Evolutionary conservation across 2,113 vertebrate species (phyloP).

Genomic region (Lanius collurio): DNA sequence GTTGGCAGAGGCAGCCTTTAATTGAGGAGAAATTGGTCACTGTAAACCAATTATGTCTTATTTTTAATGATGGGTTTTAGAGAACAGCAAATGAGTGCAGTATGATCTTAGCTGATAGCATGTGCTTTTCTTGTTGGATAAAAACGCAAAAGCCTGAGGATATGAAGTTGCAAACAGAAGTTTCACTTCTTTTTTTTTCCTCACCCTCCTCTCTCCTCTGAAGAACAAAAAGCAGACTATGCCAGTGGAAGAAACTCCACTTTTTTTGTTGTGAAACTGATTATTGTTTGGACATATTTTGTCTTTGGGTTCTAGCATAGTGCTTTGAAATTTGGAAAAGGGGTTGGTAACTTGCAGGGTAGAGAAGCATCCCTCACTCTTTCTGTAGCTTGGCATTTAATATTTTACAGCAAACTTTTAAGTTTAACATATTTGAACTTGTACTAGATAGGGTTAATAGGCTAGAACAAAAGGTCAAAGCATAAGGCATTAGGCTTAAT

Average conservation of each 20-base stretch:
- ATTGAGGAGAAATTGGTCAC: not conserved
- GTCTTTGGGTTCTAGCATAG: not conserved
- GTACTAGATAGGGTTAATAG: conserved; percentile 82
- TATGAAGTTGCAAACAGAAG: not conserved
- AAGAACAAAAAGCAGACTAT: not conserved
- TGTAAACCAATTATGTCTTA: not conserved
- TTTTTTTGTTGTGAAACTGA: not conserved
- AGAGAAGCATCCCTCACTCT: not conserved
- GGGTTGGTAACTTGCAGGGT: not conserved
- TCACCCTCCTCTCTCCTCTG: not conserved
- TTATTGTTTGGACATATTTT: not conserved
- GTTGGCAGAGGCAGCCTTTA: not conserved
- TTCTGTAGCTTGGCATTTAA: conserved; percentile 63
- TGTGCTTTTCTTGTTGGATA: not conserved
- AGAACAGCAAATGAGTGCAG: not conserved
- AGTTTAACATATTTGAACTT: conserved; percentile 78
- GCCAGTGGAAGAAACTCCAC: not conserved
- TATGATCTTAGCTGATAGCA: conserved; percentile 14
- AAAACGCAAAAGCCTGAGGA: not conserved
- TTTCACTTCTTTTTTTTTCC: not conserved
- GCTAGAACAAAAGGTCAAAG: conserved; percentile 83
- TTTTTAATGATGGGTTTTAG: conserved; percentile 39
- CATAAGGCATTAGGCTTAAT: conserved; percentile 86
- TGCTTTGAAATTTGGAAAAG: not conserved
- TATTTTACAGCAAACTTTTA: conserved; percentile 78